A percentile compares a stretch with the other conserved stretches of the same genome.
Evolutionary conservation across 2,797 vertebrate genomes (phyloP).

Genomic region (Schizopygopsis pylzovi): DNA sequence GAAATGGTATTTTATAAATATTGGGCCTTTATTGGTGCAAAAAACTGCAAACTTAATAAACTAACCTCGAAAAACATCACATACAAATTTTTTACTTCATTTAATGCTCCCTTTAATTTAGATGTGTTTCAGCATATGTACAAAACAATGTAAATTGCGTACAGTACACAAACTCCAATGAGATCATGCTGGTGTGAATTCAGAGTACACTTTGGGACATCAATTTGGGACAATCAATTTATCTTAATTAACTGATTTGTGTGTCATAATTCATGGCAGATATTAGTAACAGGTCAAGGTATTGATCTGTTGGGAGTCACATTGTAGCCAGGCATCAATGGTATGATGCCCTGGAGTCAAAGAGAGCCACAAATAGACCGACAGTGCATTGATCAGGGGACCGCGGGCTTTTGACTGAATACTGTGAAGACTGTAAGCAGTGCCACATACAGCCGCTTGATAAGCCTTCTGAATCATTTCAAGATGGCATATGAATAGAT

Average conservation of each 20-base stretch:
- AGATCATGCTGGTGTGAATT: background rate
- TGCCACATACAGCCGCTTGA: conserved; percentile 37
- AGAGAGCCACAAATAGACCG: conserved; percentile 56
- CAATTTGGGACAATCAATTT: conserved; percentile 4
- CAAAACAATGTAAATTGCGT: background rate
- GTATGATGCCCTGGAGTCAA: conserved; percentile 36
- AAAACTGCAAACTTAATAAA: background rate
- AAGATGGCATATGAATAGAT: conserved; percentile 11
- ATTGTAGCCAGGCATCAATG: conserved; percentile 44
- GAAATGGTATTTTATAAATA: too few relatives aligned
- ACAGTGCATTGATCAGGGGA: conserved; percentile 31
- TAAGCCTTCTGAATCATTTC: conserved; percentile 14
- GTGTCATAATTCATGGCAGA: conserved; percentile 24
- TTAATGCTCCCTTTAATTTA: background rate
- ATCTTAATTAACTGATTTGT: conserved; percentile 46
- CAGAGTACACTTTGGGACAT: background rate
- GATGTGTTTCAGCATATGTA: background rate
- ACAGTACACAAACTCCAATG: background rate
- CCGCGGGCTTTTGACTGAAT: conserved; percentile 22
- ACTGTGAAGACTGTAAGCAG: conserved; percentile 24
- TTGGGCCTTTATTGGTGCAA: too few relatives aligned
- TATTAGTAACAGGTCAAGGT: conserved; percentile 45
- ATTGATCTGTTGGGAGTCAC: conserved; percentile 47
- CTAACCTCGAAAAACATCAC: background rate
- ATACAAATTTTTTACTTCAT: accelerated